Conservation (phyloP, 1,140 invertebrate species). For the Araneus ventricosus region DNA sequence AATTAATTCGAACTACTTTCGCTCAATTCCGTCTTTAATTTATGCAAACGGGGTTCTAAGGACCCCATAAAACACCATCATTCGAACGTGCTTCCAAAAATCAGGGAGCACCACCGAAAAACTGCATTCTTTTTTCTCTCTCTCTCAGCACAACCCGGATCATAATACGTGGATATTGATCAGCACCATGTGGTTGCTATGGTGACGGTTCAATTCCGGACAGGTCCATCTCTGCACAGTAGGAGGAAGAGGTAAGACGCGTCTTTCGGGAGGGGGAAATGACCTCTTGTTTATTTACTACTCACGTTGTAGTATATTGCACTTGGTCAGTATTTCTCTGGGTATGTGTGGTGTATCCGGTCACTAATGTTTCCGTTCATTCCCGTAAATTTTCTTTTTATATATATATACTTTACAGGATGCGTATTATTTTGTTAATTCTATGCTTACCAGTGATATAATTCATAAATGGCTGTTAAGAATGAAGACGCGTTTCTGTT, state of each 20-base stretch:
- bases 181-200: conserved; percentile 51
- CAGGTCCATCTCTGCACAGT: neutral
- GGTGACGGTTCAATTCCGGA: neutral
- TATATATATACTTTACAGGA: no score
- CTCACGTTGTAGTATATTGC: neutral
- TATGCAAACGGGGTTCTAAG: neutral
- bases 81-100: neutral
- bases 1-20: no score
- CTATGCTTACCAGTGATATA: no score
- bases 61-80: neutral
- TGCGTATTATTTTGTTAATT: no score
- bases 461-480: no score
- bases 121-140: neutral
- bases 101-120: neutral
- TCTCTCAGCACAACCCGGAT: neutral
- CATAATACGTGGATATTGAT: conserved; percentile 39
- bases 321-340: neutral
- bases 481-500: no score
- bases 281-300: conserved; percentile 22
- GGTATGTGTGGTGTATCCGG: no score
- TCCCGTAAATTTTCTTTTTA: no score
- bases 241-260: neutral
- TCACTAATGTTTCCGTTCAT: no score
- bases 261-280: neutral
- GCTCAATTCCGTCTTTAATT: no score